A percentile compares a stretch with the other conserved stretches of the same genome.
These are phyloP conservation scores for Adoxophyes honmai DNA, from an alignment of 1,140 invertebrate species.

Conservation along the genomic window DNA sequence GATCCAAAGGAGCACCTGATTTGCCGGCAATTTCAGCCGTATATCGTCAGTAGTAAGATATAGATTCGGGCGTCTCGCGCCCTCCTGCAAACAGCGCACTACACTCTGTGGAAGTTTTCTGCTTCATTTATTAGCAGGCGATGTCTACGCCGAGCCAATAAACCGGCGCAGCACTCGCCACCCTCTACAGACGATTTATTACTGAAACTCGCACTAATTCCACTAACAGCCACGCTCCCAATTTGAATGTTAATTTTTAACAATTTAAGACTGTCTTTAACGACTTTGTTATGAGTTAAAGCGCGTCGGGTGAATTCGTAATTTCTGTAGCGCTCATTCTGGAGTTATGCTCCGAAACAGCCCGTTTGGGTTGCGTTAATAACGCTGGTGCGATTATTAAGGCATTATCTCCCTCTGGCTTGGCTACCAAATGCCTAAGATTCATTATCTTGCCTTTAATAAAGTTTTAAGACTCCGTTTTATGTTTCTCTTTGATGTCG, in stretches of 20 bases:
- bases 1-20: conserved; percentile 39
- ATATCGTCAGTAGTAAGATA: conserved; percentile 21
- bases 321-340: conserved; percentile 34
- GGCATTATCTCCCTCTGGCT: not conserved
- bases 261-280: conserved; percentile 62
- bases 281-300: conserved; percentile 48
- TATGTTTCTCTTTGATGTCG: not conserved
- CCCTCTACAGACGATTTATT: conserved; percentile 71
- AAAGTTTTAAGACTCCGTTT: not conserved
- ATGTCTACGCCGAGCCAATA: conserved; percentile 67
- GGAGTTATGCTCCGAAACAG: conserved; percentile 34
- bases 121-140: conserved; percentile 71
- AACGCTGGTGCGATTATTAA: conserved; percentile 34
- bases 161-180: conserved; percentile 52
- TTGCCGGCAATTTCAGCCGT: conserved; percentile 52
- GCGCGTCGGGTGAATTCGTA: conserved; percentile 38
- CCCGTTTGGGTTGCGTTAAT: conserved; percentile 28
- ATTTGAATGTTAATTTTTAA: conserved; percentile 75
- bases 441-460: not conserved
- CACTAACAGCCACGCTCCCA: conserved; percentile 65
- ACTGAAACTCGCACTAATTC: conserved; percentile 67
- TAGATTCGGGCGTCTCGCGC: conserved; percentile 45
- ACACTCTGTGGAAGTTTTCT: conserved; percentile 65
- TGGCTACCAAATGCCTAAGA: not conserved
- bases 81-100: conserved; percentile 52